These are phyloP conservation scores for Lasioglossum vierecki DNA, from an alignment of 2,888 invertebrate genomes.

Conservation along the genomic window DNA sequence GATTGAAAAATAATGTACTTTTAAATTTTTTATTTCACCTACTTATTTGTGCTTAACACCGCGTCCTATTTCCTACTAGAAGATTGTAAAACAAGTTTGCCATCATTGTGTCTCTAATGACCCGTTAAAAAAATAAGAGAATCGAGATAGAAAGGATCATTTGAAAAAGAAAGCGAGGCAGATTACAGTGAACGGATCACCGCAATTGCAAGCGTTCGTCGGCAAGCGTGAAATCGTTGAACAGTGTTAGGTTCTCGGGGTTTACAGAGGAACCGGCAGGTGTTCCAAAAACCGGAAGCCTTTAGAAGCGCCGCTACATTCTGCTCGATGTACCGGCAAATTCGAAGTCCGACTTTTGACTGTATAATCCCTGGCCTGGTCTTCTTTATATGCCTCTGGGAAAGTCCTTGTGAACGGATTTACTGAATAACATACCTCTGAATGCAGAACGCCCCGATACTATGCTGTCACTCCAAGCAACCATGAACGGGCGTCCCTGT, in stretches of 20 bases:
- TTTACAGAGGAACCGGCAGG: slow-evolving; percentile 77
- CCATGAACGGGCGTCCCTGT: slow-evolving; percentile 19
- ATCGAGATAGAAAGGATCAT: neutral
- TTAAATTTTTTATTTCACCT: too few relatives aligned
- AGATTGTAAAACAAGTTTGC: neutral
- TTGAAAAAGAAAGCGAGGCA: neutral
- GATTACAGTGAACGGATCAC: slow-evolving; percentile 28
- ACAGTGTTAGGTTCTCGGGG: slow-evolving; percentile 41
- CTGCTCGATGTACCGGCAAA: slow-evolving; percentile 82
- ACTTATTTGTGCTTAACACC: neutral
- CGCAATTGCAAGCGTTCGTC: slow-evolving; percentile 41
- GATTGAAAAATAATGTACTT: too few relatives aligned
- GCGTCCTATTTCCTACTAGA: neutral
- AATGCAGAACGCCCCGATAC: slow-evolving; percentile 35
- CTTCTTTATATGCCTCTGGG: slow-evolving; percentile 73
- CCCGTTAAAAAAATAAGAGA: neutral
- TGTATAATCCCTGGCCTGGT: slow-evolving; percentile 79
- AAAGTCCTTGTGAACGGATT: slow-evolving; percentile 69
- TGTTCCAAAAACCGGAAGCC: slow-evolving; percentile 82
- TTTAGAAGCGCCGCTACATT: slow-evolving; percentile 78
- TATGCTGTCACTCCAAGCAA: neutral
- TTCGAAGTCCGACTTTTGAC: slow-evolving; percentile 83
- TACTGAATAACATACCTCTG: slow-evolving; percentile 40
- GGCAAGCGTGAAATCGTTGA: slow-evolving; percentile 45
- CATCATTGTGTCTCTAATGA: neutral